Conservation (phyloP, 37 sponge, comb jelly and placozoan genomes). For the Axinella damicornis region DNA sequence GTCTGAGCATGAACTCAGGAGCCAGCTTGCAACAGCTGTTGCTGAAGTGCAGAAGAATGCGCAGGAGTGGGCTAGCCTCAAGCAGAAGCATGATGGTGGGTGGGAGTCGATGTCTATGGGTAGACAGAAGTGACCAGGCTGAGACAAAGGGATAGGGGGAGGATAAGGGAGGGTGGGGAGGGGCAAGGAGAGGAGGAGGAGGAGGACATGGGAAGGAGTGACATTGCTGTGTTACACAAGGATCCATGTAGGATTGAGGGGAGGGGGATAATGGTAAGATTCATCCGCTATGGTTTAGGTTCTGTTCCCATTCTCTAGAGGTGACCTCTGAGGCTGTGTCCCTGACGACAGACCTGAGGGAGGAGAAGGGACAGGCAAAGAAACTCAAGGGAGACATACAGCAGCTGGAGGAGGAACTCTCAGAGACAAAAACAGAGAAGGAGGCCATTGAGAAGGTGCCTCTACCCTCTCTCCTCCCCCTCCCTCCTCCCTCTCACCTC, state of each 20-base stretch:
- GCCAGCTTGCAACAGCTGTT: conserved; percentile 81
- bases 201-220: not conserved
- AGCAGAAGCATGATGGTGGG: conserved; percentile 73
- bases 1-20: conserved; percentile 79
- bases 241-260: not conserved
- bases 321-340: conserved; percentile 21
- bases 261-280: not conserved
- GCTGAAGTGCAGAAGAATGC: conserved; percentile 75
- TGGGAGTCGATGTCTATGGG: not conserved
- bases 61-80: conserved; percentile 63
- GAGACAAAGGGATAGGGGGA: not conserved
- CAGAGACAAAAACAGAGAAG: conserved; percentile 79
- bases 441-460: conserved; percentile 74
- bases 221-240: too few species aligned
- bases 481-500: too few species aligned
- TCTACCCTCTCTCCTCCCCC: too few species aligned
- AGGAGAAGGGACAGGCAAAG: conserved; percentile 61
- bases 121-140: too few species aligned
- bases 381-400: conserved; percentile 61
- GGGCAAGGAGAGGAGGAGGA: too few species aligned
- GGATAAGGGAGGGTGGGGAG: not conserved
- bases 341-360: conserved; percentile 46
- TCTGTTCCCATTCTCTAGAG: conserved; percentile 42
- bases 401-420: conserved; percentile 72
- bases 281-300: not conserved